Evolutionary conservation across 1,140 invertebrate species (phyloP), one percentile per base, ranked within the genome.

Genomic region (Hesperophylax magnus): DNA sequence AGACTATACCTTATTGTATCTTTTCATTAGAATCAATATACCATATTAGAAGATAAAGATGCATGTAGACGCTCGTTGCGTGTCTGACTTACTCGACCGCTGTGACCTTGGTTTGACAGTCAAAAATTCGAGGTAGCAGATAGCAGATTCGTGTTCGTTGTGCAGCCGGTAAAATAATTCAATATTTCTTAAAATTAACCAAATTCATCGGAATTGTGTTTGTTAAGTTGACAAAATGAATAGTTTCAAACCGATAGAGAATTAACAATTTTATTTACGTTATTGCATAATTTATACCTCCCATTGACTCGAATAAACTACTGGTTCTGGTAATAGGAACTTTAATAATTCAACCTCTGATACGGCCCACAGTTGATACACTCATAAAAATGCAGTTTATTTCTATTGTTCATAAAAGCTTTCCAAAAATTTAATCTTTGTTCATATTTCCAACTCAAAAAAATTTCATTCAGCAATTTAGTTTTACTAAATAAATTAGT

Each of bases 61-160:
- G 39, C 39, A 47, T 47, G 39, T 47, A 47, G 39, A 47, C 39
- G 39, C 39, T 47, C 39, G 39, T 11, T 47, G 11, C 39, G 11
- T 47, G 14, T 47, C 39, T 14, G 39, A 47, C 39, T 47, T 47
- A 72, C 56, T 72, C 27, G 69, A 52, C 69, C 52, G 69, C 14
- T 72, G 56, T 72, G 69, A 72, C 69, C 69, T 72, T 72, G 39
- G 47, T 54, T 72, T 72, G 69, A 72, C 69, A 72, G 69, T 71
- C 67, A 71, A 71, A 71, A 18, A 71, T 71, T 39, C n/a, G 39
- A 47, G 8, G 17, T 3, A 31, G 27, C 22, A 52, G 24, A n/a
- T 53, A 22, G 5, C 24, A 1, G 22, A 27, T n/a, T n/a, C n/a
- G n/a, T n/a, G n/a, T 27, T 72, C 2, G 11, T 11, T 72, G 47